Base-by-base conservation (phyloP, 2,113 vertebrate species). In the Atractosteus spatula region DNA sequence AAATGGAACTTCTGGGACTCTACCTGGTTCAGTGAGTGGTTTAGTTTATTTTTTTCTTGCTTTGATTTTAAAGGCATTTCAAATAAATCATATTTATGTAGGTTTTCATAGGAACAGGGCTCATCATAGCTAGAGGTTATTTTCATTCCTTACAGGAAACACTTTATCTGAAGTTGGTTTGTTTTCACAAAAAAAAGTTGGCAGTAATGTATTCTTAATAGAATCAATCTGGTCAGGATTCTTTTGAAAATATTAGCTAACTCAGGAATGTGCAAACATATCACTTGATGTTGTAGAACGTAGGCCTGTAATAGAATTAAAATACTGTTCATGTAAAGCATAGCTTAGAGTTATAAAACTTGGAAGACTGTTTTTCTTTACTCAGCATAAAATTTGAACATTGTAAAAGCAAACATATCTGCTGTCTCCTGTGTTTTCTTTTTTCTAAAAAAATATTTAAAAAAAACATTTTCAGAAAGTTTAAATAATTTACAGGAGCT, bases 91-190 rank as follows among this genome's bases (percentile, higher is more conserved):
- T 13, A 13, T 59, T 11, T 59, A 59, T n/a, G 14, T 16, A 11
- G 12, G 57, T 8, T 69, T 69, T 54, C 16, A 42, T 69, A 69
- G 17, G 51, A 69, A 57, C 17, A 3, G 12, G 17, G 56, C 17
- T 57, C 51, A 55, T 17, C 4, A 69, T 13, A 41, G 68, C 68
- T 57, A 57, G 68, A 59, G 65, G 64, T 62, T 73, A 62, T 61
- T 68, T 68, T n/a, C 55, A 73, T 68, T 68, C 72, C 66, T 10
- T 41, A 65, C 56, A 73, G 55, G 66, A 62, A 62, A 68, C 44
- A n/a, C 56, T 68, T 73, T 62, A 73, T 73, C 66, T 41, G 8
- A 62, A 61, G 8, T 41, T 16, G 43, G 43, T 62, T 68, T 73
- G 41, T 62, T 62, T 68, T 62, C 45, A 68, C 57, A 68, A 41